Evolutionary conservation across 1,140 invertebrate species (phyloP).

Genomic region (Pissodes strobi): DNA sequence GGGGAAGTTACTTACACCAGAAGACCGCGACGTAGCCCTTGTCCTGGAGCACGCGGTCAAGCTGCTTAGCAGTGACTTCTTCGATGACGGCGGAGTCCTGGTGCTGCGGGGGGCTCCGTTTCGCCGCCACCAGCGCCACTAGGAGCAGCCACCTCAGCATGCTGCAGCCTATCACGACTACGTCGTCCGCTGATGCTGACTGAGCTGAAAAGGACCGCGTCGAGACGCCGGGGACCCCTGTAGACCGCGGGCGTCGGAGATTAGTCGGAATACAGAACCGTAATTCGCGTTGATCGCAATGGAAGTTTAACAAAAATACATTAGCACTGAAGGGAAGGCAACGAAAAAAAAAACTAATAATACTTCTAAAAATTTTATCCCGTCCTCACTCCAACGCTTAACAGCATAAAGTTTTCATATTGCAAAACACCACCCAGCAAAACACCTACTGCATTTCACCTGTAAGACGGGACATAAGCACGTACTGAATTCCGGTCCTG

Average conservation of each 20-base stretch:
- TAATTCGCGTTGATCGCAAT: too few species aligned
- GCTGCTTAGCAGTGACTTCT: slow-evolving; percentile 88
- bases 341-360: too few species aligned
- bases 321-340: too few species aligned
- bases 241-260: not conserved
- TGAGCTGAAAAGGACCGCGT: slow-evolving; percentile 43
- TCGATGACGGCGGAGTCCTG: slow-evolving; percentile 79
- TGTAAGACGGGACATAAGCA: too few species aligned
- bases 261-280: too few species aligned
- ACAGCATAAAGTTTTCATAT: too few species aligned
- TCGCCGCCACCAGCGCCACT: slow-evolving; percentile 54
- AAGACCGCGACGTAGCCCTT: slow-evolving; percentile 93
- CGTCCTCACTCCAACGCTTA: too few species aligned
- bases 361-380: too few species aligned
- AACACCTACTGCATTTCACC: too few species aligned
- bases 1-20: slow-evolving; percentile 82
- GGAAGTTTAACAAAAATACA: too few species aligned
- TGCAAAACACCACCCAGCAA: too few species aligned
- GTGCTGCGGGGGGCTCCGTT: slow-evolving; percentile 55
- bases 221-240: slow-evolving; percentile 45
- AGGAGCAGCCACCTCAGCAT: slow-evolving; percentile 62
- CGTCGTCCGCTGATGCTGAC: slow-evolving; percentile 45
- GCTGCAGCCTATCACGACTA: slow-evolving; percentile 48
- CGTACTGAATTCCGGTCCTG: not conserved
- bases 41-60: slow-evolving; percentile 83